Evolutionary conservation across 2,888 invertebrate genomes (phyloP).

Genomic region (Luperina nickerlii): DNA sequence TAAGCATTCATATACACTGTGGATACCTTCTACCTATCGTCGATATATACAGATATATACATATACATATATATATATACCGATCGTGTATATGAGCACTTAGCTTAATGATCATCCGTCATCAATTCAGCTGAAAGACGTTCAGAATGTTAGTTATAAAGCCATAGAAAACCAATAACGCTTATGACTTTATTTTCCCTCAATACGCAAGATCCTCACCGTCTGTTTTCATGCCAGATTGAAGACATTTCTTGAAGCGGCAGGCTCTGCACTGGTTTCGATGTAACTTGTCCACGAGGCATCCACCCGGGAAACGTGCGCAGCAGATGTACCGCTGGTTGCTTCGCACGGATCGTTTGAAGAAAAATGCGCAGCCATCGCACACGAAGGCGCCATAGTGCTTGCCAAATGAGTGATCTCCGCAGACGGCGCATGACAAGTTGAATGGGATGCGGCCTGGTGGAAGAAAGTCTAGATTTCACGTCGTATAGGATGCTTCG

Average conservation of each 20-base stretch:
- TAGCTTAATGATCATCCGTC: not conserved
- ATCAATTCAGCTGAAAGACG: not conserved
- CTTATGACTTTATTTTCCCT: not conserved
- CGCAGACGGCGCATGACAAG: slow-evolving; percentile 99
- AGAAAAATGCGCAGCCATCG: slow-evolving; percentile 97
- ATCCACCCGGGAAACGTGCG: slow-evolving; percentile 94
- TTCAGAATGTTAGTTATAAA: not conserved
- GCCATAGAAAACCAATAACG: not conserved
- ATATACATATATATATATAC: too few relatives aligned
- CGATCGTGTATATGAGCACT: not conserved
- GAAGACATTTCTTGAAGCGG: slow-evolving; percentile 96
- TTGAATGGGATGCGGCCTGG: slow-evolving; percentile 74
- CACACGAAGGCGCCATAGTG: slow-evolving; percentile 99
- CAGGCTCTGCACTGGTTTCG: slow-evolving; percentile 99
- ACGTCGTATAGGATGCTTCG: not conserved
- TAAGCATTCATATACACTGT: not conserved
- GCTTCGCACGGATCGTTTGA: slow-evolving; percentile 98
- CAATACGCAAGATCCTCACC: slow-evolving; percentile 87
- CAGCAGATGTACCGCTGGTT: slow-evolving; percentile 99
- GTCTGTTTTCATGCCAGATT: slow-evolving; percentile 98
- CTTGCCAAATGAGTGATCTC: slow-evolving; percentile 99
- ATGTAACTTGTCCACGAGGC: slow-evolving; percentile 98
- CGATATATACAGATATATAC: too few relatives aligned
- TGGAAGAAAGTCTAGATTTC: not conserved
- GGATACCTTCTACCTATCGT: too few relatives aligned